Base-by-base conservation (phyloP, 37 sponge, comb jelly and placozoan species). In the Tethya wilhelma region DNA sequence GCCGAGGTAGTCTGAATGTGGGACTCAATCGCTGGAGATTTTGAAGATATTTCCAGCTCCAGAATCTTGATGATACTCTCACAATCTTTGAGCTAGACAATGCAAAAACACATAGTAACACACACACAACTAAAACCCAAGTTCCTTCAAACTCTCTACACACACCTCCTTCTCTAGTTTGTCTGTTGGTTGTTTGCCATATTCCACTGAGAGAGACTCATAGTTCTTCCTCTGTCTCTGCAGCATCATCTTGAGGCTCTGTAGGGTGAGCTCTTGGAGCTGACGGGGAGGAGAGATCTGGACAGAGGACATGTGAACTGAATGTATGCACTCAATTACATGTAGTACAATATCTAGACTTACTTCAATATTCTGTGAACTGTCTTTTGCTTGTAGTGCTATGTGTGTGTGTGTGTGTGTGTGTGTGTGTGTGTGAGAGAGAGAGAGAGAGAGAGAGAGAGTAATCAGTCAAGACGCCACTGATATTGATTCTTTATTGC, bases 11-110 rank as follows among this genome's bases (percentile, higher is more conserved):
- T 73, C 60, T 67, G 73, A 20, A 80, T 75, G 77, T 80, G 88
- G 7, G 69, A 34, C 59, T 87, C 86, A 17, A 90, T 81, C 40
- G 78, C 44, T 17, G 80, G 76, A 41, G 91, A 73, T 59, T 90
- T 80, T 33, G 77, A 69, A n/a, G 91, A 82, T 59, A 90, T 86
- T 73, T 90, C 84, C 19, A 29, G 37, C 68, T 90, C 83, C 73
- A 90, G 82, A 11, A 75, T 66, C 43, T 77, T 79, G 58, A 90
- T 90, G 60, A 77, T 71, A 34, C 55, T 31, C 74, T 90, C 78
- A 32, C 82, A 81, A 39, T 90, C 87, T 42, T 44, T 56, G 6
- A 89, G 74, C 82, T 86, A 49, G 53, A 49, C 9, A 49, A 49
- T 49, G 53, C 9, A 49, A 14, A 14, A 49, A 49, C 9, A 49